phyloP scores from a whole-genome alignment of 1,140 invertebrate species.

The Macrobrachium nipponense region DNA sequence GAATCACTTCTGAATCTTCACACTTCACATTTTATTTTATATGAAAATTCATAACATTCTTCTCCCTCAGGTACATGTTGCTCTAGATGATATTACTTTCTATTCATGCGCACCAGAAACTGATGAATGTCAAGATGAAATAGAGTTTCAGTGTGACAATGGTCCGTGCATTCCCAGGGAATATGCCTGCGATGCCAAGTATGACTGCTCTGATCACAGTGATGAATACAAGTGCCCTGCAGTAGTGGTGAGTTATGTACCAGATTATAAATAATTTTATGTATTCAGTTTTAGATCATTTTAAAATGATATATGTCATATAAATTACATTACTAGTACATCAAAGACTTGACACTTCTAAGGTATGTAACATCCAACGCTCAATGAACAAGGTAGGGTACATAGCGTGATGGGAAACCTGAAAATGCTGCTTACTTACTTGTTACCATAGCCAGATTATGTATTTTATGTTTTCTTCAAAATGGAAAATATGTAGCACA shows the following conservation, averaged over 20 bases:
- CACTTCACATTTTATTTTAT: no score
- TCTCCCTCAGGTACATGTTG: slow-evolving; percentile 24
- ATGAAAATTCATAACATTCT: background rate
- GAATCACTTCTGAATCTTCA: no score
- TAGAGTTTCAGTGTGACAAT: slow-evolving; percentile 33
- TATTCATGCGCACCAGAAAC: background rate
- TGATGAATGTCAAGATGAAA: slow-evolving; percentile 29
- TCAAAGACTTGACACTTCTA: no score
- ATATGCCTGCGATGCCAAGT: slow-evolving; percentile 37
- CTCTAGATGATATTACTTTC: slow-evolving; percentile 42
- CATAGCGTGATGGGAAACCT: no score
- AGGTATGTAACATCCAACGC: no score
- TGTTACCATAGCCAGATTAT: no score
- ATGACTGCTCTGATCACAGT: slow-evolving; percentile 42
- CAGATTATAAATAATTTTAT: background rate
- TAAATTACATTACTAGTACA: no score
- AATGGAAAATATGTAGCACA: no score
- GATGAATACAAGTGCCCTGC: slow-evolving; percentile 37
- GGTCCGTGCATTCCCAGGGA: slow-evolving; percentile 34
- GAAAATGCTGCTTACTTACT: no score
- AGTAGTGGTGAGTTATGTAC: slow-evolving; percentile 26
- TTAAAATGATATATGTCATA: background rate
- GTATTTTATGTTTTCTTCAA: no score
- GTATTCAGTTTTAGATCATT: background rate
- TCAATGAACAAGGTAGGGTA: no score